Evolutionary conservation across 2,113 vertebrate species (phyloP), one percentile per base, ranked within the genome.

Genomic region (Thalassoma bifasciatum): DNA sequence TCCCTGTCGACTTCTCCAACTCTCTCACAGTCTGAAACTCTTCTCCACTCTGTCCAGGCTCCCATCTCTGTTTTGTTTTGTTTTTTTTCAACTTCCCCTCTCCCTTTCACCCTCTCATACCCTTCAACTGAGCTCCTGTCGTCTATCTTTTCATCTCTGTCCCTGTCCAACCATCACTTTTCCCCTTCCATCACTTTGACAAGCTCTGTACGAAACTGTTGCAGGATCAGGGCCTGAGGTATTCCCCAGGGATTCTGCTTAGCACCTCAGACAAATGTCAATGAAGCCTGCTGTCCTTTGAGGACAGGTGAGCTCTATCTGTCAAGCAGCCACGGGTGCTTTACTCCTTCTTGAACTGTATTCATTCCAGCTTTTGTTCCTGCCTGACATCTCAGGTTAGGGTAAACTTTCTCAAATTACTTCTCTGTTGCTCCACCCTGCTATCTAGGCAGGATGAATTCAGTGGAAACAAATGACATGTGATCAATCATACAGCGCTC

Each of bases 231-330:
- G 84, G 78, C 77, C 68, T 4, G 1, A 58, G 83, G 77, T 83
- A 72, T 78, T 59, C 79, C 73, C 38, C 1, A 0, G 78, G 65
- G 81, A 75, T 65, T 52, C 36, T 72, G 75, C 77, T 59, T 77
- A 75, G 65, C 73, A 54, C 65, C 54, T 86, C 86, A 76, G 81
- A 88, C 82, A 85, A 85, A 84, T 81, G 90, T 82, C 71, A 30
- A 85, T 52, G 87, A 81, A 72, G 57, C 77, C 75, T 63, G 64
- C 79, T 75, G 73, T 74, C 81, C 72, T 86, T 60, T 79, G 72
- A 88, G 82, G 83, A 85, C 78, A 84, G 82, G 68, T 85, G 76
- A 92, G 77, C 51, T 57, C 61, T 62, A 47, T 78, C 72, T 85
- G 72, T 77, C 81, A 79, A 70, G 61, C 50, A 62, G 70, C 71